A percentile compares a stretch with the other conserved stretches of the same genome.
phyloP scores from a whole-genome alignment of 2,113 vertebrate species.

The Leptodactylus fuscus region DNA sequence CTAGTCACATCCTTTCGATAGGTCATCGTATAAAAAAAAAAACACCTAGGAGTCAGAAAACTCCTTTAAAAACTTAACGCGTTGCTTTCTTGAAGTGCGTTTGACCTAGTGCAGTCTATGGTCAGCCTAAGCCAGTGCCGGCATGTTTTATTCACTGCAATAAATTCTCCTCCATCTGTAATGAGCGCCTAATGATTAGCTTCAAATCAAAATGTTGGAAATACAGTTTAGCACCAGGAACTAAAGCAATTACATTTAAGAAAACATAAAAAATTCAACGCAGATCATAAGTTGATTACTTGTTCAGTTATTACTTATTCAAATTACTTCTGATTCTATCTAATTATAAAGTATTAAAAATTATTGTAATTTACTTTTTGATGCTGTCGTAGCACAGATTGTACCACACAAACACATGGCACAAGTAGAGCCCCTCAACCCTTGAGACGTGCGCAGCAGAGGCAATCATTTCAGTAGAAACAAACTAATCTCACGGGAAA shows the following conservation, averaged over 20 bases:
- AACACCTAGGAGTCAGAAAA: too few relatives aligned
- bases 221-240: neutral
- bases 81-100: too few relatives aligned
- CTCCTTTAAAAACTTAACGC: too few relatives aligned
- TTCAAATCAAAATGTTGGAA: constrained; percentile 6
- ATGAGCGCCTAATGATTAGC: neutral
- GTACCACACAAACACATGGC: constrained; percentile 26
- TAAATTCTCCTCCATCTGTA: neutral
- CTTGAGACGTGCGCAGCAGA: neutral
- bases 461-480: constrained; percentile 34
- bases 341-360: constrained; percentile 58
- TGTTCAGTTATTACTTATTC: constrained; percentile 55
- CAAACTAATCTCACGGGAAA: constrained; percentile 2
- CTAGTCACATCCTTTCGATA: too few relatives aligned
- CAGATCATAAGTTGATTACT: constrained; percentile 47
- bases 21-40: too few relatives aligned
- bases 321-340: constrained; percentile 46
- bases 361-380: constrained; percentile 48
- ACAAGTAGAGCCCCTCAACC: constrained; percentile 26
- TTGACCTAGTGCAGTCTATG: too few relatives aligned
- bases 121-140: neutral
- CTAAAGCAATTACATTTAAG: constrained; percentile 38
- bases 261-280: constrained; percentile 45
- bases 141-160: neutral
- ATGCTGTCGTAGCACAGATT: neutral